Evolutionary conservation across 2,113 vertebrate genomes (phyloP).

Genomic region (Sinosuthora webbiana): DNA sequence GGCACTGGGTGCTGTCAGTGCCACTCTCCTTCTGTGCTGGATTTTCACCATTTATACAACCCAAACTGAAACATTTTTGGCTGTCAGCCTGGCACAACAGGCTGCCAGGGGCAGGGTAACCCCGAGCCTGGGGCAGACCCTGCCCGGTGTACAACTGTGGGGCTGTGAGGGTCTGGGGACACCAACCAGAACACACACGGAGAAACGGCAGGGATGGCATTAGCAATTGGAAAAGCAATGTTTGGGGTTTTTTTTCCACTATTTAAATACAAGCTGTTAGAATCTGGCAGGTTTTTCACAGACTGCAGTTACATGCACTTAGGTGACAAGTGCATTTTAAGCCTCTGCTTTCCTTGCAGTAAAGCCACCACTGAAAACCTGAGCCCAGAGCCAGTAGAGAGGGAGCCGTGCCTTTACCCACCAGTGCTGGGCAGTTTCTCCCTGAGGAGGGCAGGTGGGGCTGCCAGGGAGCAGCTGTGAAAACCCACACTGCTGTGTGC

Average conservation of each 20-base stretch:
- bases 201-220: fast-evolving
- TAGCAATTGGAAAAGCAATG: not conserved
- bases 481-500: fast-evolving
- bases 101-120: not conserved
- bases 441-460: not conserved
- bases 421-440: not conserved
- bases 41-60: not conserved
- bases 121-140: not conserved
- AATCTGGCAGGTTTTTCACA: not conserved
- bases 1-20: not conserved
- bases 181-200: not conserved
- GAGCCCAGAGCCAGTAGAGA: not conserved
- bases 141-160: not conserved
- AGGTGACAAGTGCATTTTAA: not conserved
- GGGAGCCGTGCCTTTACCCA: not conserved
- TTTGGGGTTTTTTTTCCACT: fast-evolving
- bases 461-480: not conserved
- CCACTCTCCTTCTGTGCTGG: not conserved
- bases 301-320: not conserved
- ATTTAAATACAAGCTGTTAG: not conserved
- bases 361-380: not conserved
- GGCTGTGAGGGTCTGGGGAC: too few species aligned
- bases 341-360: not conserved
- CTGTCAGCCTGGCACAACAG: not conserved
- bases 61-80: not conserved